phyloP scores from a whole-genome alignment of 2,113 vertebrate species.

The Glaucidium brasilianum region DNA sequence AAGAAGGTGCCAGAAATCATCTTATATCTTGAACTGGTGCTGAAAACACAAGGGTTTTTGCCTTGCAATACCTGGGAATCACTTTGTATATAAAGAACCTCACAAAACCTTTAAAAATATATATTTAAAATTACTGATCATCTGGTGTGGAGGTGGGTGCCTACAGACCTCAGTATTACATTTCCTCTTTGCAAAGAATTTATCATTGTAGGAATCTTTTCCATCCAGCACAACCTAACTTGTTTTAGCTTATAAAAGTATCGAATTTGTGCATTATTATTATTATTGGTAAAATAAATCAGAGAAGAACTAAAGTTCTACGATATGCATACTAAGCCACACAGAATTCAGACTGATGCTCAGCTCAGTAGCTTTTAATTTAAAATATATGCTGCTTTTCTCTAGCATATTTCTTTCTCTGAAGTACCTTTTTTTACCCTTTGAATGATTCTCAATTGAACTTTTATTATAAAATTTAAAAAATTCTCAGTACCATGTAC shows the following conservation, averaged over 20 bases:
- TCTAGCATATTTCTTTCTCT: neutral
- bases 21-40: neutral
- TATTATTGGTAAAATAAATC: neutral
- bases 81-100: neutral
- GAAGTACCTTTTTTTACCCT: neutral
- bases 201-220: neutral
- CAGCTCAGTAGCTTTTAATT: neutral
- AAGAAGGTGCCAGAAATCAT: neutral
- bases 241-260: neutral
- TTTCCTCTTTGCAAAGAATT: neutral
- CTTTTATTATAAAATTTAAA: neutral
- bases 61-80: neutral
- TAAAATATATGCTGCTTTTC: neutral
- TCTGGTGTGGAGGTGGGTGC: too few relatives aligned
- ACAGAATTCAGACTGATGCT: neutral
- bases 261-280: neutral
- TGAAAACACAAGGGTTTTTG: neutral
- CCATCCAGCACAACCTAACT: neutral
- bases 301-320: neutral
- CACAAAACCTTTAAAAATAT: neutral
- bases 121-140: neutral
- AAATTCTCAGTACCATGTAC: neutral
- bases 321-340: neutral
- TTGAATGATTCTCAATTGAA: neutral
- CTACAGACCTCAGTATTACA: neutral